Conservation (phyloP, 2,797 vertebrate genomes). For the Fistularia commersonii region DNA sequence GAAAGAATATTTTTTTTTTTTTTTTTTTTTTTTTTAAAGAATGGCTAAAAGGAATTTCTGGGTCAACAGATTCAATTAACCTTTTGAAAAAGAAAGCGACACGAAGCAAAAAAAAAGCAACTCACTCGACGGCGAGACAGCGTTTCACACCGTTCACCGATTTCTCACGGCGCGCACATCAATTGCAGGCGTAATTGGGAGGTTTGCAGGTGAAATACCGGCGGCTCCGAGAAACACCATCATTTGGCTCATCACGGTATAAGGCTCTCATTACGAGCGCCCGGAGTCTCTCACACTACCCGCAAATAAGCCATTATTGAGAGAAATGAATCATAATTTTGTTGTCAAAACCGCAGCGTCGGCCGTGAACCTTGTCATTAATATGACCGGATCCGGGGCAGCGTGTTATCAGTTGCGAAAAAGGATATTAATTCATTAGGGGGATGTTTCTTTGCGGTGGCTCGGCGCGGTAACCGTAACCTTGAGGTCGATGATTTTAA, state of each 20-base stretch:
- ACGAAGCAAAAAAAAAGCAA: constrained; percentile 37
- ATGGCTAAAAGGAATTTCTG: constrained; percentile 30
- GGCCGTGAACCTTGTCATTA: constrained; percentile 10
- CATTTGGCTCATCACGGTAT: constrained; percentile 13
- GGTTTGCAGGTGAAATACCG: constrained; percentile 28
- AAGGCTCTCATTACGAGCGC: constrained; percentile 10
- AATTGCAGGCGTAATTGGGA: constrained; percentile 34
- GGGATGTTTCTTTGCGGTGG: no score
- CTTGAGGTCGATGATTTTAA: constrained; percentile 1
- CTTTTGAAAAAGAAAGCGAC: constrained; percentile 50
- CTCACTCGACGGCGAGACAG: no score
- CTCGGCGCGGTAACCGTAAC: constrained; percentile 1
- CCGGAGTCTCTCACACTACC: constrained; percentile 5
- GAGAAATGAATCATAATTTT: constrained; percentile 18
- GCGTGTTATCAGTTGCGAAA: constrained; percentile 17
- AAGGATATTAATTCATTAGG: no score
- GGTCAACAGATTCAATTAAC: constrained; percentile 77
- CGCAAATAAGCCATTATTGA: constrained; percentile 9
- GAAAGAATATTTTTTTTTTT: constrained; percentile 36
- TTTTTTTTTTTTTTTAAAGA: constrained; percentile 35
- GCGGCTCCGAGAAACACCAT: constrained; percentile 18
- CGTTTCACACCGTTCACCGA: no score
- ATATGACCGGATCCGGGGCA: constrained; percentile 10
- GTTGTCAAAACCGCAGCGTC: constrained; percentile 19
- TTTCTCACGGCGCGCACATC: constrained; percentile 10